Evolutionary conservation across 2,113 vertebrate genomes (phyloP).

Genomic region (Protobothrops flavoviridis): DNA sequence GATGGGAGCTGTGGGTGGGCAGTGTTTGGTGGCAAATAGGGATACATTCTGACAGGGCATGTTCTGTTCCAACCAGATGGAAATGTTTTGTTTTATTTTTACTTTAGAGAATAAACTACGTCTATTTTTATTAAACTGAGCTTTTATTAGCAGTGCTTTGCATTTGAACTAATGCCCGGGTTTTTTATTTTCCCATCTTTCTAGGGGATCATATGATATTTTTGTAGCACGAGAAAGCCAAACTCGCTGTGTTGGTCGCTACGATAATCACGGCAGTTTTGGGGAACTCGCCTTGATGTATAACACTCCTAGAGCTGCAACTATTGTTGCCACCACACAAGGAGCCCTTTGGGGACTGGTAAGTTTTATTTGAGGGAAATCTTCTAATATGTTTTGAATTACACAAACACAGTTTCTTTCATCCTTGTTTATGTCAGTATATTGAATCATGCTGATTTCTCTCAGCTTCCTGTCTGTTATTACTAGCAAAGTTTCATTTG

Average conservation of each 20-base stretch:
- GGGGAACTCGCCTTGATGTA: slow-evolving; percentile 98
- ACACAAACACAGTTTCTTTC: neutral
- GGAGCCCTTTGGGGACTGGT: slow-evolving; percentile 97
- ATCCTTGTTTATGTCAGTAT: neutral
- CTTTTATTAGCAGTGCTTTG: slow-evolving; percentile 33
- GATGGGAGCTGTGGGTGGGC: neutral
- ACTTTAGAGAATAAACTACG: neutral
- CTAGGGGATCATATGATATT: slow-evolving; percentile 91
- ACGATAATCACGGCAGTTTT: slow-evolving; percentile 95
- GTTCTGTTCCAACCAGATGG: slow-evolving; percentile 24
- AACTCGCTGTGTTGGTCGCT: slow-evolving; percentile 86
- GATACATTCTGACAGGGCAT: slow-evolving; percentile 1
- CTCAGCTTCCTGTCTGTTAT: neutral
- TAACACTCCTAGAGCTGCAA: slow-evolving; percentile 96
- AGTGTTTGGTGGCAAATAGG: slow-evolving; percentile 4
- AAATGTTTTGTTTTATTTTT: neutral
- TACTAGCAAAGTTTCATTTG: neutral
- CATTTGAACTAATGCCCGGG: slow-evolving; percentile 48
- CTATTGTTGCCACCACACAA: slow-evolving; percentile 90
- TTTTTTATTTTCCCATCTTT: slow-evolving; percentile 48
- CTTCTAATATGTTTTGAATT: neutral
- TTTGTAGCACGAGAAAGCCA: slow-evolving; percentile 83
- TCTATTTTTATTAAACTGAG: slow-evolving; percentile 5
- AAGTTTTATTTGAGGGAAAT: slow-evolving; percentile 56
- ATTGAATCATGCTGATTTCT: slow-evolving; percentile 12